Base-by-base conservation (phyloP, 30 jellyfish, hydroid and myxozoan species). In the Nemopilema nomurai region DNA sequence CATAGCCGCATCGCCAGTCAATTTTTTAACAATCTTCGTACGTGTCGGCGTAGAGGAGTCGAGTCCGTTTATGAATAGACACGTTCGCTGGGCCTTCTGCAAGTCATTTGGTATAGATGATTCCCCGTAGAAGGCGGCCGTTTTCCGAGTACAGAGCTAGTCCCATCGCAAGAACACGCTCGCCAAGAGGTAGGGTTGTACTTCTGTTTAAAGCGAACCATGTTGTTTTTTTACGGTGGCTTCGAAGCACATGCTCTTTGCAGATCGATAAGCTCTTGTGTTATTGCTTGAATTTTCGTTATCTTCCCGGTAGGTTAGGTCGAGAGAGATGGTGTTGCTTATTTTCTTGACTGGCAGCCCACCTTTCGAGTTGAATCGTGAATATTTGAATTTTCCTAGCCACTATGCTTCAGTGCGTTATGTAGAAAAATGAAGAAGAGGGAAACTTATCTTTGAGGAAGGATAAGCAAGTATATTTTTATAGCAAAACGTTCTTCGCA, bases 91-190 rank as follows among this genome's bases (percentile, higher is more conserved):
- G 13, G 57, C 57, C 41, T 74, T 41, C 70, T 50, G 63, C 33
- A 20, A 20, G 19, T 20, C 27, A 26, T 9, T 23, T 63, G 26
- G 62, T 63, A 76, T 71, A 70, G 80, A 83, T 83, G 91, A 83
- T 83, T 65, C 86, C 91, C 30, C 31, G 91, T 22, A 70, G 82
- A 62, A 63, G 91, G 30, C 81, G 91, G 33, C 91, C 91, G 16
- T 79, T 51, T 16, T 83, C 91, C 21, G 91, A 83, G 63, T 83
- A 83, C 91, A 71, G 91, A 83, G 91, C 91, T n/a, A 83, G 91
- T 72, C 91, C 91, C 18, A 74, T 83, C 23, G 85, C 52, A 26
- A 52, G 91, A 28, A 72, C 87, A 57, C 28, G 87, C 22, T 49
- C 68, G 18, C 62, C 62, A 21, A 51, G 91, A 83, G 91, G 91